Evolutionary conservation across 2,888 invertebrate species (phyloP).

Genomic region (Laspeyria flexula): DNA sequence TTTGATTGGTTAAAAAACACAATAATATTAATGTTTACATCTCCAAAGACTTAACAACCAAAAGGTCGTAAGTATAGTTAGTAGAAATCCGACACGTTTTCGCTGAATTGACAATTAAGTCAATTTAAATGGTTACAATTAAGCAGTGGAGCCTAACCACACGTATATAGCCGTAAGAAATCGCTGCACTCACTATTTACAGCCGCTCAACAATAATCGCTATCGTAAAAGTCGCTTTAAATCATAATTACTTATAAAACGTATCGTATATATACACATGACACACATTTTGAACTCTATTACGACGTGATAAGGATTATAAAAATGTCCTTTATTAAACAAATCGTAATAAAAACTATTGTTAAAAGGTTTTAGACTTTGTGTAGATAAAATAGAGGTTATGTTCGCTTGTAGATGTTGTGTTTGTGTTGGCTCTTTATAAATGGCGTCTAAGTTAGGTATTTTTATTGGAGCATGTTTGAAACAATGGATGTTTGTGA

Average conservation of each 20-base stretch:
- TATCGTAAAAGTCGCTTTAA: slow-evolving; percentile 55
- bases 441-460: slow-evolving; percentile 57
- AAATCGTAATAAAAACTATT: slow-evolving; percentile 36
- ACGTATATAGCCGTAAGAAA: slow-evolving; percentile 47
- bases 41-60: too few relatives aligned
- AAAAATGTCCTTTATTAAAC: slow-evolving; percentile 44
- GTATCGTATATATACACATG: slow-evolving; percentile 37
- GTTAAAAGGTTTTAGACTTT: slow-evolving; percentile 40
- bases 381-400: slow-evolving; percentile 24
- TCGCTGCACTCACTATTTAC: slow-evolving; percentile 50
- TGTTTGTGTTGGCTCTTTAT: slow-evolving; percentile 53
- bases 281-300: slow-evolving; percentile 47
- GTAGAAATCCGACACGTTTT: slow-evolving; percentile 36
- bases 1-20: too few relatives aligned
- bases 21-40: too few relatives aligned
- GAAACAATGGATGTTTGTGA: slow-evolving; percentile 58
- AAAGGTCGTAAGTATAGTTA: too few relatives aligned
- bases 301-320: slow-evolving; percentile 42
- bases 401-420: slow-evolving; percentile 36
- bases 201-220: slow-evolving; percentile 53
- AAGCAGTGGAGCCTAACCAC: slow-evolving; percentile 41
- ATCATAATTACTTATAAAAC: slow-evolving; percentile 57
- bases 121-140: slow-evolving; percentile 45
- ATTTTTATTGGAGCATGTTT: slow-evolving; percentile 61
- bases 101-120: slow-evolving; percentile 45